phyloP scores from a whole-genome alignment of 2,888 invertebrate species.

The Andrena bicolor region DNA sequence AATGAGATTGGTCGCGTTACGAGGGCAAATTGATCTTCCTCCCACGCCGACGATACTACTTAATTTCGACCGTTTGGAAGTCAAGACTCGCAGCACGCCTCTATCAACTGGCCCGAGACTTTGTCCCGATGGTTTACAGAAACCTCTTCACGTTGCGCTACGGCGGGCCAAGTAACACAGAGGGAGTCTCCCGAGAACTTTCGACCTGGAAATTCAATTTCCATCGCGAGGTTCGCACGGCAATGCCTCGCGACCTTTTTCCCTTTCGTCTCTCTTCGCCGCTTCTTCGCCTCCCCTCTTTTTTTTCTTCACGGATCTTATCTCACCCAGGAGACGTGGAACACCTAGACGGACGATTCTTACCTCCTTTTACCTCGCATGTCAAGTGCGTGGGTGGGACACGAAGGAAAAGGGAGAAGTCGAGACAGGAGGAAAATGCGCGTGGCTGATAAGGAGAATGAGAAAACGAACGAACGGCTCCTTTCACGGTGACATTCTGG shows the following conservation, averaged over 20 bases:
- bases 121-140: slow-evolving; percentile 47
- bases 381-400: slow-evolving; percentile 14
- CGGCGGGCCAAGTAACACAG: slow-evolving; percentile 53
- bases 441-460: slow-evolving; percentile 14
- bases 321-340: slow-evolving; percentile 64
- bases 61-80: slow-evolving; percentile 31
- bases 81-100: slow-evolving; percentile 26
- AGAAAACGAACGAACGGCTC: slow-evolving; percentile 23
- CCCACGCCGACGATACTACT: not conserved
- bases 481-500: slow-evolving; percentile 23
- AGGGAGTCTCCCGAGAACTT: slow-evolving; percentile 71
- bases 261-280: slow-evolving; percentile 13
- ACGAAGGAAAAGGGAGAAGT: not conserved
- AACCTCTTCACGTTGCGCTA: slow-evolving; percentile 55
- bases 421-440: not conserved
- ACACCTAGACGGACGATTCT: slow-evolving; percentile 57
- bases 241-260: slow-evolving; percentile 61
- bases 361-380: slow-evolving; percentile 40
- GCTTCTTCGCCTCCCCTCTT: slow-evolving; percentile 8
- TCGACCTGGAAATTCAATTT: slow-evolving; percentile 74
- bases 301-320: slow-evolving; percentile 66
- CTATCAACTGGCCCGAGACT: slow-evolving; percentile 35
- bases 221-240: slow-evolving; percentile 63
- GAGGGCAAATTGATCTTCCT: not conserved
- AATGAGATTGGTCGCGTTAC: slow-evolving; percentile 9